These are phyloP conservation scores for Acipenser oxyrinchus DNA, from an alignment of 2,797 vertebrate genomes.

Conservation along the genomic window DNA sequence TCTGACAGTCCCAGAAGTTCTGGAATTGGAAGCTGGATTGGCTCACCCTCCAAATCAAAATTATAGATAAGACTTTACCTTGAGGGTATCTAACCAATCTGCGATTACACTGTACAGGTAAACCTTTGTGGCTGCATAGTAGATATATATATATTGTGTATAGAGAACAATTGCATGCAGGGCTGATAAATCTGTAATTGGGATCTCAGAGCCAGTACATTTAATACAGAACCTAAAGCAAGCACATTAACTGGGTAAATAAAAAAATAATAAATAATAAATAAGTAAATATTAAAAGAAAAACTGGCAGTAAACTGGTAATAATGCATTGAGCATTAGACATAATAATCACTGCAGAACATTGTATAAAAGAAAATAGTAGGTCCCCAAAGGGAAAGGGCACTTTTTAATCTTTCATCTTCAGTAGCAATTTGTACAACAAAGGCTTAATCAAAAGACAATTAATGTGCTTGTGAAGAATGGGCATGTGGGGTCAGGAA, in stretches of 20 bases:
- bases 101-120: too few relatives aligned
- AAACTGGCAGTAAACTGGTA: not conserved
- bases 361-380: slow-evolving; percentile 3
- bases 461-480: slow-evolving; percentile 17
- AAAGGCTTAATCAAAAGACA: slow-evolving; percentile 22
- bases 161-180: too few relatives aligned
- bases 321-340: not conserved
- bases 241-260: not conserved
- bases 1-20: too few relatives aligned
- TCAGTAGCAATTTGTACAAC: slow-evolving; percentile 17
- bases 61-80: too few relatives aligned
- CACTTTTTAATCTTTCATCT: slow-evolving; percentile 20
- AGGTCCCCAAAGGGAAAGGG: slow-evolving; percentile 13
- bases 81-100: too few relatives aligned
- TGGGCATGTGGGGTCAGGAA: slow-evolving; percentile 15
- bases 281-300: not conserved
- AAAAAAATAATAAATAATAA: not conserved
- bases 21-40: too few relatives aligned
- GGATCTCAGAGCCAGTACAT: not conserved
- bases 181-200: not conserved
- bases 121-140: too few relatives aligned
- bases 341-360: not conserved
- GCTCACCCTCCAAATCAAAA: too few relatives aligned
- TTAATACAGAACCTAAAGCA: not conserved
- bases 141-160: too few relatives aligned